Base-by-base conservation (phyloP, 2,888 invertebrate species). In the Blera fallax region DNA sequence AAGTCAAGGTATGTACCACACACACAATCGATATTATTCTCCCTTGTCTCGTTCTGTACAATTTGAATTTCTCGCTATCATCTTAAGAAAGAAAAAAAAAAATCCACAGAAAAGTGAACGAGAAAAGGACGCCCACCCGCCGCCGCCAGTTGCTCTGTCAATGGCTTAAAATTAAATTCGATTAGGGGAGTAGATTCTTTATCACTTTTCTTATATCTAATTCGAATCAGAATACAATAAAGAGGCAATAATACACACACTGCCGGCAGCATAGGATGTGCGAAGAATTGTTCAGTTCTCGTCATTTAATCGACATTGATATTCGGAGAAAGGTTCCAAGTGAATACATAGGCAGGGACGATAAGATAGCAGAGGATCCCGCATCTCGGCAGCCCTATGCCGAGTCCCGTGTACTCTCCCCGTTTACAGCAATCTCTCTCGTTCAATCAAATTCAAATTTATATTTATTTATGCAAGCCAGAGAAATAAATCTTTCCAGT, bases 391-490 rank as follows among this genome's bases (percentile, higher is more conserved):
- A 58, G 45, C 56, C 58, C n/a, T 6, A 11, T 45, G 5, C 10
- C n/a, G 54, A 16, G 62, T 60, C 14, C 67, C 37, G 52, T 34
- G 62, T 40, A 64, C 70, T 27, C 56, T 29, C 50, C 8, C 18
- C 60, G 16, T 3, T n/a, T n/a, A n/a, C 78, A 78, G 6, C 7
- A n/a, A 2, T 40, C 64, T 74, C 69, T 79, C 40, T 29, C 72
- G 80, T 81, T 80, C 81, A 76, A 85, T 85, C 85, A 85, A 85
- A 81, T 77, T 85, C 76, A 77, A 85, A 85, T 85, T 85, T 81
- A 72, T 81, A 85, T 85, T 85, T 85, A 85, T 85, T 85, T 85
- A 85, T 85, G 76, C 81, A 81, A 67, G 81, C 40, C 72, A 77
- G 54, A 67, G 81, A 85, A 70, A 85, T 85, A 85, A 85, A 85